Evolutionary conservation across 2,113 vertebrate species (phyloP), one percentile per base, ranked within the genome.

Genomic region (Macaca mulatta): DNA sequence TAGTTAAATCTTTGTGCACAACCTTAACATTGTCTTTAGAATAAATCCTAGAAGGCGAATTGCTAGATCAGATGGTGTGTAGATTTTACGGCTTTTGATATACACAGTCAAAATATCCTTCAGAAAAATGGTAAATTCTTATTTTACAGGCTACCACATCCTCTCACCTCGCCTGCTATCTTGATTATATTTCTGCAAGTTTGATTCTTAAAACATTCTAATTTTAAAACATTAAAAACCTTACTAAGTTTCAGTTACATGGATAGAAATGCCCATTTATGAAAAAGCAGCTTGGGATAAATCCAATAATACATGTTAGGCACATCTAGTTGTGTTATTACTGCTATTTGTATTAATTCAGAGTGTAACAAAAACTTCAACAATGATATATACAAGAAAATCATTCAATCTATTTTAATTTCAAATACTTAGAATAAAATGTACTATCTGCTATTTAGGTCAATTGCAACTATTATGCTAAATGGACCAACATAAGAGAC

Each of bases 381-480:
- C 90, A 96, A 78, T 93, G 92, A 98, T 98, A 96, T 72, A 98
- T 97, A 94, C 72, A 96, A 96, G 92, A 97, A 96, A 94, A 97
- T 82, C 57, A 80, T 64, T 97, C 94, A 85, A 95, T 90, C 96
- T 88, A 91, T 93, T 97, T 90, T 82, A 96, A 77, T 98, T 98
- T 97, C 70, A 57, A 95, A 96, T 64, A 97, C 85, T 89, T 96
- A 70, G 43, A 95, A 72, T 94, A 94, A 97, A 96, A 92, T 23
- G n/a, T 93, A 94, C 69, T 97, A 95, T 97, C 92, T 94, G 90
- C 78, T 8, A 18, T 87, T 95, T 97, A 90, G 97, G 90, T 97
- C 92, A 98, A 79, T 98, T 97, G 97, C 61, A 77, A 90, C 97
- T 96, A 92, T 97, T 97, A 93, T 94, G 48, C 61, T 81, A 95